Conservation (phyloP, 2,113 vertebrate species). For the Lipotes vexillifer region DNA sequence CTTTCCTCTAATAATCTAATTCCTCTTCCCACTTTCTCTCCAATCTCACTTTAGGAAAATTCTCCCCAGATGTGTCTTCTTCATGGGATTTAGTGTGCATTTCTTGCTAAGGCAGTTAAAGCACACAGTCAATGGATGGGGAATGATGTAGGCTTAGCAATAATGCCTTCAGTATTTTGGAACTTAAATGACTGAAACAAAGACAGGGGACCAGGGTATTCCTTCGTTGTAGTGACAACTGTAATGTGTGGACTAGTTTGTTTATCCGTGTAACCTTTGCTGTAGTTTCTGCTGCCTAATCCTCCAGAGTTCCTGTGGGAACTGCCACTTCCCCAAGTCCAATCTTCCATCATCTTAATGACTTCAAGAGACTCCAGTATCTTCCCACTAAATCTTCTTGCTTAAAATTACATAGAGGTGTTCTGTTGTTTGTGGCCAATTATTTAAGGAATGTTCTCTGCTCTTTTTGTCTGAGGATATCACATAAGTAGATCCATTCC, state of each 20-base stretch:
- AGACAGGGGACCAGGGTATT: background rate
- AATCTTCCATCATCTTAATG: background rate
- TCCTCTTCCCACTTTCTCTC: background rate
- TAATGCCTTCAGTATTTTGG: background rate
- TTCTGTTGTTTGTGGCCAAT: background rate
- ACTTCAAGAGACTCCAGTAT: background rate
- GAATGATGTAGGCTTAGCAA: background rate
- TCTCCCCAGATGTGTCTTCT: background rate
- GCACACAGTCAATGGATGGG: rapidly evolving
- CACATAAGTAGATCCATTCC: background rate
- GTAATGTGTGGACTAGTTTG: background rate
- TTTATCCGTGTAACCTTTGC: background rate
- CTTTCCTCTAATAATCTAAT: background rate
- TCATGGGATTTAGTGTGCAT: background rate
- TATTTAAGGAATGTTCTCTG: background rate
- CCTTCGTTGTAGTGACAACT: background rate
- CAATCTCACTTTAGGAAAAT: background rate
- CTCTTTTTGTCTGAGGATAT: background rate
- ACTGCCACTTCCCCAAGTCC: background rate
- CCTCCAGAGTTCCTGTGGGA: background rate
- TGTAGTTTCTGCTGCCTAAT: background rate
- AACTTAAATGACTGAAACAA: background rate
- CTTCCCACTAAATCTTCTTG: background rate
- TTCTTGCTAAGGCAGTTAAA: background rate
- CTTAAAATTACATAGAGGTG: background rate